These are phyloP conservation scores for Lytechinus variegatus DNA, from an alignment of 35 echinoderm and acorn worm species.

Conservation along the genomic window DNA sequence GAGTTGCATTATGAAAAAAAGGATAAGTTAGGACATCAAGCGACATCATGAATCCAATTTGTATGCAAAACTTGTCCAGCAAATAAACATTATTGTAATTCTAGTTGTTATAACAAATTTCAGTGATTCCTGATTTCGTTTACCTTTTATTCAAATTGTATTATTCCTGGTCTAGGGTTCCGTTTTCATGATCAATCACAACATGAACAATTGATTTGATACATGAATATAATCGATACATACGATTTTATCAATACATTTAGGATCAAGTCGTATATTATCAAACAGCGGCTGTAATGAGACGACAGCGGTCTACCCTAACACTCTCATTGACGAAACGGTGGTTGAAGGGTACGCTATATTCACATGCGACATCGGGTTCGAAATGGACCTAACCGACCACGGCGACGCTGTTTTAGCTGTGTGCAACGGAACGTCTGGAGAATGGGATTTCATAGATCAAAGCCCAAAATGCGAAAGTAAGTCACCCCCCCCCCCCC, in stretches of 20 bases:
- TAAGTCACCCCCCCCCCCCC: not conserved
- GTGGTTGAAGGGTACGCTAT: not conserved
- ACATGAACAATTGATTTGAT: not conserved
- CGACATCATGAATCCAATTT: no score
- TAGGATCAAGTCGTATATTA: not conserved
- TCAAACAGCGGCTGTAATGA: not conserved
- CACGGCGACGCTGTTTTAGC: not conserved
- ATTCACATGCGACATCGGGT: not conserved
- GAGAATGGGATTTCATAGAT: not conserved
- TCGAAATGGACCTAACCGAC: not conserved
- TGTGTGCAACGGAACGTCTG: not conserved
- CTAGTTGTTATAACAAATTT: no score
- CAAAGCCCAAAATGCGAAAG: not conserved
- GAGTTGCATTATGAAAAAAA: no score
- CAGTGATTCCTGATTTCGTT: no score
- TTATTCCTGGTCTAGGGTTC: no score
- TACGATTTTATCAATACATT: no score
- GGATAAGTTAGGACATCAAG: no score
- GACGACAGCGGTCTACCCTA: not conserved
- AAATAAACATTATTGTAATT: no score
- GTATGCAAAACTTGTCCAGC: no score
- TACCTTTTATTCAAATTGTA: no score
- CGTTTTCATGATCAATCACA: not conserved
- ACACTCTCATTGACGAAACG: slow-evolving; percentile 13
- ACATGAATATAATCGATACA: no score